Percentiles rank a stretch among this genome's conserved stretches.
These are phyloP conservation scores for Tragelaphus scriptus DNA, from an alignment of 2,113 vertebrate genomes.

Conservation along the genomic window DNA sequence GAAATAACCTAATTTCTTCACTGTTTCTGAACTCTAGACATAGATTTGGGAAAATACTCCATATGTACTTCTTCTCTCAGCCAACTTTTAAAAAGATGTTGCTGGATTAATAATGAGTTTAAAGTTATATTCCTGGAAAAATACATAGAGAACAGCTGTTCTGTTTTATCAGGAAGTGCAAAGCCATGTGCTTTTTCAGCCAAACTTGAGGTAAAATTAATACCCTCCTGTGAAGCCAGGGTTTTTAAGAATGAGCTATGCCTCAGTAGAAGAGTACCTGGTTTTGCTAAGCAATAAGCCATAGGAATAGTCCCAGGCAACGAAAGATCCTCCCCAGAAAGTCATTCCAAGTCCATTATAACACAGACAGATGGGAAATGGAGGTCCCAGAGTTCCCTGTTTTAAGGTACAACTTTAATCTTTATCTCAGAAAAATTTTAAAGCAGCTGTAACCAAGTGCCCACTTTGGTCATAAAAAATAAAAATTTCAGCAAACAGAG, in stretches of 20 bases:
- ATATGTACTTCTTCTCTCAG: background rate
- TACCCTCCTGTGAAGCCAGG: background rate
- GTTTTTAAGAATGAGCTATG: conserved; percentile 39
- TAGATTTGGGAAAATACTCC: background rate
- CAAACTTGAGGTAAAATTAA: background rate
- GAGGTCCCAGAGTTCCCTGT: conserved; percentile 28
- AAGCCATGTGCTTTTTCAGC: background rate
- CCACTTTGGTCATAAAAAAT: conserved; percentile 46
- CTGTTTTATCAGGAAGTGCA: conserved; percentile 10
- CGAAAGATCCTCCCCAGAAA: conserved; percentile 23
- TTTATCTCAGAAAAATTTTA: conserved; percentile 62
- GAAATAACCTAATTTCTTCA: background rate
- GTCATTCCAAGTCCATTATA: conserved; percentile 39
- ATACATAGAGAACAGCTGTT: background rate
- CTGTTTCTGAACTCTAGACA: background rate
- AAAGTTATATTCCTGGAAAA: background rate
- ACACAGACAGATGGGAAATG: conserved; percentile 38
- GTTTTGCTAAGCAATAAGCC: conserved; percentile 28
- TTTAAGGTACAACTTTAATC: conserved; percentile 58
- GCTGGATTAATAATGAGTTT: background rate
- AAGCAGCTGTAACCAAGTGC: conserved; percentile 55
- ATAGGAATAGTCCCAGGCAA: background rate
- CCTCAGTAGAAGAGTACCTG: background rate
- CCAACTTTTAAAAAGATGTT: background rate
- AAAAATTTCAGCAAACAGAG: conserved; percentile 51